Base-by-base conservation (phyloP, 1,140 invertebrate genomes). In the Drosophila nebulosa region DNA sequence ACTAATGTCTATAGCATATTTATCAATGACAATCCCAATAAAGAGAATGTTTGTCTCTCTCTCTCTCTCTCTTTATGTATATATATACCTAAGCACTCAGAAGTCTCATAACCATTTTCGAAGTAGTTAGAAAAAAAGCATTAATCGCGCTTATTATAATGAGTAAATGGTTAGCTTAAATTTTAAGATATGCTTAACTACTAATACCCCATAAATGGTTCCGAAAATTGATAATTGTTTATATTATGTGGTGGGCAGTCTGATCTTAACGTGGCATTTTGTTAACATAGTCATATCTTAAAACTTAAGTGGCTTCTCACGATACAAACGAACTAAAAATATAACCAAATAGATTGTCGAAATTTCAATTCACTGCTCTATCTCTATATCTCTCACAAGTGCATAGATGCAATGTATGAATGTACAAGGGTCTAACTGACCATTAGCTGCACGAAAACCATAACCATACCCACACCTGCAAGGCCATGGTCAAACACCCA, bases 401-500 rank as follows among this genome's bases (percentile, higher is more conserved):
- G 27, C 71, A 57, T 46, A 46, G 39, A 46, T 46, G 39, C 39
- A 21, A 21, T 57, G 55, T 72, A 65, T 9, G n/a, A n/a, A 30
- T 30, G n/a, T n/a, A n/a, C 70, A 18, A 4, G 70, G 9, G 55
- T 55, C 60, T 53, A 32, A 10, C 61, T 59, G 51, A 55, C 52
- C 71, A 74, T 74, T 74, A 74, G 51, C 74, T 71, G 71, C 71
- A 74, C 71, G 71, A 73, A 74, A 61, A 61, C 63, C 71, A 39
- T 59, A 64, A 21, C 68, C 60, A 62, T 16, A 42, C 36, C 57
- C 57, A 59, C 57, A 59, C 57, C 27, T 61, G 51, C 71, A 74
- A 74, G 74, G 71, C 71, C 71, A 74, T 74, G 71, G 71, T 64
- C 71, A 60, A 64, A 64, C 52, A 18, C 52, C 14, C 36, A 55